Evolutionary conservation across 2,113 vertebrate genomes (phyloP).

Genomic region (Xenus cinereus): DNA sequence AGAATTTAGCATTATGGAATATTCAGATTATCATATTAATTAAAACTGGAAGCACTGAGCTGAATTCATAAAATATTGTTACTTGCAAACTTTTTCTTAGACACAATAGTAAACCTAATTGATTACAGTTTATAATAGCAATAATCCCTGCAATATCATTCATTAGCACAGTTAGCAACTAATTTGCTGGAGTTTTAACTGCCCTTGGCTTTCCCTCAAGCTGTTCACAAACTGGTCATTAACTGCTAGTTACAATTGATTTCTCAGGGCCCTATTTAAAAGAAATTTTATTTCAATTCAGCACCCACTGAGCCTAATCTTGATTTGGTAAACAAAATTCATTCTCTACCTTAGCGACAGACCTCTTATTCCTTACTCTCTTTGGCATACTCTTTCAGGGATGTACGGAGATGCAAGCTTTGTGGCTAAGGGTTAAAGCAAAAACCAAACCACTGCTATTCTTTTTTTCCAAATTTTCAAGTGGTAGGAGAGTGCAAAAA

Average conservation of each 20-base stretch:
- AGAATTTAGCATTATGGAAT: neutral
- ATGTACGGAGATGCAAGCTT: neutral
- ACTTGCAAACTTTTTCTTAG: slow-evolving; percentile 53
- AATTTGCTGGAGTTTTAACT: slow-evolving; percentile 74
- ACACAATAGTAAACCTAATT: slow-evolving; percentile 60
- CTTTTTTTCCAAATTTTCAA: neutral
- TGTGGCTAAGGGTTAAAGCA: neutral
- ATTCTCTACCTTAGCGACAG: slow-evolving; percentile 25
- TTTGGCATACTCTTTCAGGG: neutral
- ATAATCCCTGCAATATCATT: slow-evolving; percentile 73
- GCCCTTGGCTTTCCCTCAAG: slow-evolving; percentile 74
- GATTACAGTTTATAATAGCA: slow-evolving; percentile 72
- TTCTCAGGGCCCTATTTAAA: slow-evolving; percentile 70
- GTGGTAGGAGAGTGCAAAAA: neutral
- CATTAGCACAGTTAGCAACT: slow-evolving; percentile 77
- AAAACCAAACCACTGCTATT: neutral
- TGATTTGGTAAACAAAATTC: slow-evolving; percentile 65
- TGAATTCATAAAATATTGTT: slow-evolving; percentile 17
- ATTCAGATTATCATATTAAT: slow-evolving; percentile 52
- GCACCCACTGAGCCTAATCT: slow-evolving; percentile 63
- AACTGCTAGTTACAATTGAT: slow-evolving; percentile 73
- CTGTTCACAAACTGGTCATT: slow-evolving; percentile 73
- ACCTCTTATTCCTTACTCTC: neutral
- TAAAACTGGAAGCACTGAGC: slow-evolving; percentile 18
- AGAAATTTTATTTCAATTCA: slow-evolving; percentile 74